These are phyloP conservation scores for Thunnus albacares DNA, from an alignment of 2,797 vertebrate species.

Conservation along the genomic window DNA sequence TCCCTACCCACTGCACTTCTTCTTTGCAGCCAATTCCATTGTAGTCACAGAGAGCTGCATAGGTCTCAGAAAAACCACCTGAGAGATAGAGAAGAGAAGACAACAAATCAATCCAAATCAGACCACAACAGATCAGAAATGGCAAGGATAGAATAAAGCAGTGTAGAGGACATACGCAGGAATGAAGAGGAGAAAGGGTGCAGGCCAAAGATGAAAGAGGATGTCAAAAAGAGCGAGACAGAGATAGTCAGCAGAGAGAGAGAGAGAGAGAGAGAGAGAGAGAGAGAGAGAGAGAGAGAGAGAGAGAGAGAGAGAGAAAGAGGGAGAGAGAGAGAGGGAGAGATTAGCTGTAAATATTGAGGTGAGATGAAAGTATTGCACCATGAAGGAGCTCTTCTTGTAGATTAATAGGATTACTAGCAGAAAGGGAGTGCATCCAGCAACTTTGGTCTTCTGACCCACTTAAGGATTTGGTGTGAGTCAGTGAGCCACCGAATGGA, in stretches of 20 bases:
- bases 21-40: slow-evolving; percentile 94
- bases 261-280: slow-evolving; percentile 2
- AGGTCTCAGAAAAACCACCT: slow-evolving; percentile 96
- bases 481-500: slow-evolving; percentile 24
- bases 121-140: slow-evolving; percentile 17
- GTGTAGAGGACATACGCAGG: background rate
- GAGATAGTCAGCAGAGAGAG: slow-evolving; percentile 28
- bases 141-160: slow-evolving; percentile 18
- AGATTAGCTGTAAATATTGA: slow-evolving; percentile 60
- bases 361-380: slow-evolving; percentile 74
- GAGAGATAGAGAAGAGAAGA: slow-evolving; percentile 44
- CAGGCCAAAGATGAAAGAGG: slow-evolving; percentile 58
- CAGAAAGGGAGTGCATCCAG: slow-evolving; percentile 51
- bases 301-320: slow-evolving; percentile 22
- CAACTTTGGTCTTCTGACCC: slow-evolving; percentile 69
- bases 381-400: slow-evolving; percentile 59
- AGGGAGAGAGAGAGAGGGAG: slow-evolving; percentile 13
- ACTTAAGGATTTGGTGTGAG: slow-evolving; percentile 53
- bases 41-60: slow-evolving; percentile 94
- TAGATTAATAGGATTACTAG: slow-evolving; percentile 74
- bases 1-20: slow-evolving; percentile 94
- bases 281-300: slow-evolving; percentile 28
- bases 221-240: slow-evolving; percentile 28
- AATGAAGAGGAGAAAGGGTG: slow-evolving; percentile 6
- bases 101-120: slow-evolving; percentile 41